Base-by-base conservation (phyloP, 1,140 invertebrate species). In the Lepidurus arcticus region DNA sequence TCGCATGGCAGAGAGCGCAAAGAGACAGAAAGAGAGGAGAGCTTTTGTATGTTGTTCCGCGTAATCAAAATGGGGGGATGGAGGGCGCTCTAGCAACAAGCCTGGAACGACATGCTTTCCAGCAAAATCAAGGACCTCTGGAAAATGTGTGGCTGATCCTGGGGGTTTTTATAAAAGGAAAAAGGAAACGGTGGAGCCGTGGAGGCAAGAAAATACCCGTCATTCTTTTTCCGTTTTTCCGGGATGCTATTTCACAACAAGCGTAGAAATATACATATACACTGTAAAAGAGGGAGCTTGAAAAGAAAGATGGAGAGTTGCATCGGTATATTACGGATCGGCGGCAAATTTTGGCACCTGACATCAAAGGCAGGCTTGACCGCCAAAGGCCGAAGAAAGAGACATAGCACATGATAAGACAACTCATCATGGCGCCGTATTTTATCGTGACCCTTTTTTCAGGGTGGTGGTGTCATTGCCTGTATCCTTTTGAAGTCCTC, bases 341-440 rank as follows among this genome's bases (percentile, higher is more conserved):
- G 16, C 53, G 53, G 53, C 53, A 65, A 7, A 65, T 65, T 65
- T 65, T 65, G 21, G 53, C 53, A 65, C 53, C 53, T 65, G 53
- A 65, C 53, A 65, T 65, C 53, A 65, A 65, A 65, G 53, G 53
- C 53, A 65, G 21, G 1, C 16, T 10, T 21, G 16, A 4, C 45
- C 53, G 53, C 53, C 6, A 21, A 65, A 65, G 53, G 34, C 34
- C 34, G 34, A 34, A 34, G 34, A 34, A 65, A 21, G 53, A 65
- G 53, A 65, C 53, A 65, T n/a, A 65, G 53, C 53, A 65, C 53
- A n/a, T 21, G 53, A 65, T 65, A n/a, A 65, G 21, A 65, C 53
- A 21, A 65, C 53, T 65, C 53, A 21, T 65, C 53, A 65, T 21
- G 53, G 53, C 53, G 53, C 16, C 53, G 53, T 21, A 47, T 47